phyloP scores from a whole-genome alignment of 2,888 invertebrate genomes.

The Incurvaria masculella region DNA sequence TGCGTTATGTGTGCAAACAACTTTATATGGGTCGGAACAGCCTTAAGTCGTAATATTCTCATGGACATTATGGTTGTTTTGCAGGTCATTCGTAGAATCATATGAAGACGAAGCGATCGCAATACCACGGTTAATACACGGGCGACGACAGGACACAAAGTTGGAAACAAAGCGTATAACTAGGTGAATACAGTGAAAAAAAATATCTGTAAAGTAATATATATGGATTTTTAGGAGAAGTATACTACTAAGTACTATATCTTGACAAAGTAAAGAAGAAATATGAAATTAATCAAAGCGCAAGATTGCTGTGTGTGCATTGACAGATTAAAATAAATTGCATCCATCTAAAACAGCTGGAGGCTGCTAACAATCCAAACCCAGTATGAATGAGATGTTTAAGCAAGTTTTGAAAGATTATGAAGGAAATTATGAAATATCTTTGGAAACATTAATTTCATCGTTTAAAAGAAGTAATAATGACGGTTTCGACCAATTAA shows the following conservation, averaged over 20 bases:
- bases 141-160: neutral
- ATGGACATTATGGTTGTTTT: neutral
- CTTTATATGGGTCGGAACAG: too few relatives aligned
- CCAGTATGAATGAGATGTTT: neutral
- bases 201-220: neutral
- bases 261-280: too few relatives aligned
- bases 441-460: neutral
- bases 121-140: neutral
- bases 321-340: too few relatives aligned
- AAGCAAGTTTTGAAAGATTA: too few relatives aligned
- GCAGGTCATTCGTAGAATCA: neutral
- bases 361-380: neutral
- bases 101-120: neutral
- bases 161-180: neutral
- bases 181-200: neutral
- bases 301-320: too few relatives aligned
- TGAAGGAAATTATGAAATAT: neutral
- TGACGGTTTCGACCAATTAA: too few relatives aligned
- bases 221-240: neutral
- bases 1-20: too few relatives aligned
- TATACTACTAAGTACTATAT: neutral
- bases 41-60: too few relatives aligned
- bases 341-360: neutral
- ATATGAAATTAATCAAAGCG: too few relatives aligned
- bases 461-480: too few relatives aligned